Percentiles rank a stretch among this genome's conserved stretches.
Conservation (phyloP, 2,113 vertebrate species). For the Nibea coibor region DNA sequence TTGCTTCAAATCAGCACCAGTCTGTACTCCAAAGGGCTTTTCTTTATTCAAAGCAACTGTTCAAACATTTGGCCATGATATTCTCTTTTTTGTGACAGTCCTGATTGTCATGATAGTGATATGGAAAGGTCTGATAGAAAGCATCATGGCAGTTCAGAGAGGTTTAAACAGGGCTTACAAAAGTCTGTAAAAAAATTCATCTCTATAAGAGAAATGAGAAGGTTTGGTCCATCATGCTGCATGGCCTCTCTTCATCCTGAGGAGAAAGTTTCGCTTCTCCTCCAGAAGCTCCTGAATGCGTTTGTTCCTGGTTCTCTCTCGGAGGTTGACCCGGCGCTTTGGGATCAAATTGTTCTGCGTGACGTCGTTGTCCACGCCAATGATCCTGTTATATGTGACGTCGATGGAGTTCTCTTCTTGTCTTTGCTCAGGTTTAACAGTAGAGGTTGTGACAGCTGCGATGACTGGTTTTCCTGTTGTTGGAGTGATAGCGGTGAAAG, state of each 20-base stretch:
- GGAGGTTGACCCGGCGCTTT: conserved; percentile 82
- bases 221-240: conserved; percentile 59
- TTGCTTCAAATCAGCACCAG: conserved; percentile 60
- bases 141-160: conserved; percentile 40
- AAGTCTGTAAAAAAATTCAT: conserved; percentile 68
- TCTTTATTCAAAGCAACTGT: conserved; percentile 62
- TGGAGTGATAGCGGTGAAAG: conserved; percentile 28
- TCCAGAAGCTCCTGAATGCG: conserved; percentile 95
- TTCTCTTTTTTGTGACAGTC: conserved; percentile 50
- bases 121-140: conserved; percentile 51
- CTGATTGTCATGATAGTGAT: conserved; percentile 51
- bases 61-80: conserved; percentile 69
- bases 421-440: conserved; percentile 57
- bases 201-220: conserved; percentile 88
- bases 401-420: conserved; percentile 89
- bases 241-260: conserved; percentile 85
- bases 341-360: conserved; percentile 91
- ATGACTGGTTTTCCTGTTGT: conserved; percentile 73
- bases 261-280: conserved; percentile 89
- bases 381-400: conserved; percentile 82
- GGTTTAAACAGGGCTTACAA: conserved; percentile 32
- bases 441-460: conserved; percentile 61
- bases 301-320: conserved; percentile 93
- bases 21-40: conserved; percentile 37
- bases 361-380: conserved; percentile 82